phyloP scores from a whole-genome alignment of 1,140 invertebrate genomes.

The Drosophila parabipectinata region DNA sequence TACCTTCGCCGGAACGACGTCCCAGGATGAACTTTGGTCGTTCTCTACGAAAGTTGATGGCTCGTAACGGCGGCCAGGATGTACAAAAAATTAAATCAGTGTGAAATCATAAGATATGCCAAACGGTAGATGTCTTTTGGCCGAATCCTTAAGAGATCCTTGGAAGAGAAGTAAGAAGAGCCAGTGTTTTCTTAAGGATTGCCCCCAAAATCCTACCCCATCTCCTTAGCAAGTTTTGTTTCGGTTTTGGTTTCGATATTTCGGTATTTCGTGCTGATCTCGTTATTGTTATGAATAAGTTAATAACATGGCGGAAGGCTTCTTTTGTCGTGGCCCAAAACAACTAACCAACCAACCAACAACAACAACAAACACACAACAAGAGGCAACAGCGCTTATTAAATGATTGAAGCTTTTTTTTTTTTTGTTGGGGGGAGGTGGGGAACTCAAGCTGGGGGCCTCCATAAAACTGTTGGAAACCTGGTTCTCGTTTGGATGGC shows the following conservation, averaged over 20 bases:
- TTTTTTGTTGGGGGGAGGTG: background rate
- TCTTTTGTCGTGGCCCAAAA: slow-evolving; percentile 73
- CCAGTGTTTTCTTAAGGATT: slow-evolving; percentile 2
- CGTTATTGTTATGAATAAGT: slow-evolving; percentile 82
- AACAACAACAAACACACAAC: background rate
- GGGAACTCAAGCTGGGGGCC: slow-evolving; percentile 41
- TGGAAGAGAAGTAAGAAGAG: background rate
- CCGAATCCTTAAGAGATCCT: background rate
- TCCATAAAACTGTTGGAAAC: slow-evolving; percentile 71
- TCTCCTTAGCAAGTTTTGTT: too few relatives aligned
- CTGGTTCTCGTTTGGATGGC: slow-evolving; percentile 27
- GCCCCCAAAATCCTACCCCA: background rate
- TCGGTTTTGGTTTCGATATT: too few relatives aligned
- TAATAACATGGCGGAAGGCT: slow-evolving; percentile 83
- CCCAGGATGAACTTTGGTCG: background rate
- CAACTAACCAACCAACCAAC: slow-evolving; percentile 9
- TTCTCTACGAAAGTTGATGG: background rate
- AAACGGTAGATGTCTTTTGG: background rate
- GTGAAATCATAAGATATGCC: background rate
- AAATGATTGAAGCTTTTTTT: slow-evolving; percentile 70
- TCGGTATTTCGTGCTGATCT: slow-evolving; percentile 23
- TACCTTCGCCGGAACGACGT: background rate
- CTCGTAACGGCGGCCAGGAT: too few relatives aligned
- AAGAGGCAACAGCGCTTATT: slow-evolving; percentile 66
- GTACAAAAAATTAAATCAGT: too few relatives aligned